Base-by-base conservation (phyloP, 2,888 invertebrate species). In the Anagyrus pseudococci region DNA sequence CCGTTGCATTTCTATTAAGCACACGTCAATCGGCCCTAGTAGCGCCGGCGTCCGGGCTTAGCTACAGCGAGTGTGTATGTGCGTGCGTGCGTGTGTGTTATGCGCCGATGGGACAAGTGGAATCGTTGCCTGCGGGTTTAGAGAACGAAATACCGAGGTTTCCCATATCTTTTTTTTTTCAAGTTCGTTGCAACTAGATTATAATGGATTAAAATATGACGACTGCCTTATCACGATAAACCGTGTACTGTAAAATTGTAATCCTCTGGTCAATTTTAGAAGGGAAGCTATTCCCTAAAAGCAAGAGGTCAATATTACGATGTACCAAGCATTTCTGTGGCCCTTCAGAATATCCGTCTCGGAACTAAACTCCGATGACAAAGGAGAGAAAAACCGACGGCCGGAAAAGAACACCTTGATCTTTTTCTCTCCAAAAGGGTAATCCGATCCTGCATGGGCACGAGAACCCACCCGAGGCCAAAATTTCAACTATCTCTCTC, bases 1-100 rank as follows among this genome's bases (percentile, higher is more conserved):
- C 2, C 20, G 73, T 76, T 77, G 77, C 71, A 70, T 77, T 79
- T 79, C 77, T 78, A 78, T 79, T 77, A 78, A 80, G 77, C 73
- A 72, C 72, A 73, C 75, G 78, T 78, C 78, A 78, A 77, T 79
- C 50, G 37, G 20, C 23, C 43, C 13, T 37, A n/a, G n/a, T n/a
- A 33, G 15, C 50, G n/a, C 29, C 15, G 37, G 29, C 29, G 29
- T 10, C 29, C 29, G 6, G 6, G 29, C 4, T 4, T 7, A 7
- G 4, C 10, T 10, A 29, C 4, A 4, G 6, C 10, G 29, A 29
- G 6, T 7, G 4, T 10, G 10, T 10, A 10, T 29, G 29, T 4
- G 10, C 10, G 29, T 4, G 10, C 4, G 4, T 29, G 10, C 29
- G 29, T 7, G 4, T 29, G 4, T 29, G 29, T 29, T 29, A 29